Base-by-base conservation (phyloP, 2,888 invertebrate species). In the Chirona hameri region DNA sequence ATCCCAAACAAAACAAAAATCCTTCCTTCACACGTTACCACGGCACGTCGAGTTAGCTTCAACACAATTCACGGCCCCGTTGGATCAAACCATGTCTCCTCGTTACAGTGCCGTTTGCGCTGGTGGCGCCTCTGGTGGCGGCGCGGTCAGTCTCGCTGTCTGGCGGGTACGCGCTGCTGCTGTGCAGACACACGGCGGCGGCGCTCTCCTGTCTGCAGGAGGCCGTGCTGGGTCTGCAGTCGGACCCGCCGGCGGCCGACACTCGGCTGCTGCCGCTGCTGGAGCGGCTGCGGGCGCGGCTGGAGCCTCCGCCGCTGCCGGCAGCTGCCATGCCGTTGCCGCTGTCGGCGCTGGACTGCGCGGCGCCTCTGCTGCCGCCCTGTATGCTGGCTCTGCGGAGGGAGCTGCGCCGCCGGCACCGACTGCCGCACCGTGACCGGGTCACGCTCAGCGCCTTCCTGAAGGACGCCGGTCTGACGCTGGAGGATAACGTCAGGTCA, bases 381-480 rank as follows among this genome's bases (percentile, higher is more conserved):
- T 93, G 93, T 84, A 93, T 93, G 93, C 87, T 89, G 81, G 91
- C 91, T 86, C 88, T 93, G 81, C 91, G 92, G 86, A 86, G 86
- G 83, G 88, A 88, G 82, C 87, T 93, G 69, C 87, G 90, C 65
- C 87, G 86, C 21, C 90, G 89, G 81, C 93, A 93, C 86, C 90
- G 93, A 85, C 88, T 93, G n/a, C 90, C 90, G 31, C 93, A 93
- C 86, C 89, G 90, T 84, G 91, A 89, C 55, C 88, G 91, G 86
- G 92, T 93, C 86, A 90, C 91, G 85, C 92, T 92, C 85, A 93
- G 92, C 83, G 88, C 93, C 46, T 93, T 92, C 87, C 88, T 93
- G 81, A 93, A 93, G 89, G 93, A 93, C 85, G 91, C 92, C 86
- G 93, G 93, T 0, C 90, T 93, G 89, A 90, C 91, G 5, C 86